These are phyloP conservation scores for Psilanteris sp. DNA, from an alignment of 1,140 invertebrate species.

Conservation along the genomic window DNA sequence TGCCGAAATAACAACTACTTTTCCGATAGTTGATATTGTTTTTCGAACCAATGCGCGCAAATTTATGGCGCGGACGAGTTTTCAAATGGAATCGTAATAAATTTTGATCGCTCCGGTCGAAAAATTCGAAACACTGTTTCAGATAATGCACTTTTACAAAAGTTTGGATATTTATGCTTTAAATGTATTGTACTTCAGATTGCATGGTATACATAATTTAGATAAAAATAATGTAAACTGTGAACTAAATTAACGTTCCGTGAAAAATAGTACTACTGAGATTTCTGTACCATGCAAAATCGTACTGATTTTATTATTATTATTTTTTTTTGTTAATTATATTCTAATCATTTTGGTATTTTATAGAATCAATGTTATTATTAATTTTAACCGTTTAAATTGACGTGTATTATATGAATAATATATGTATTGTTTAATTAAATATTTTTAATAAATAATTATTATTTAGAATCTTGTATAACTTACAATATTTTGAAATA, in stretches of 20 bases:
- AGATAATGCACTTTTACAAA: slow-evolving; percentile 11
- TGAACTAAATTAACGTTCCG: neutral
- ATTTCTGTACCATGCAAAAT: no score
- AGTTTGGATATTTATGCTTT: slow-evolving; percentile 27
- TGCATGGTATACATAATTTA: neutral
- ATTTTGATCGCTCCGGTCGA: slow-evolving; percentile 16
- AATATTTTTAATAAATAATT: no score
- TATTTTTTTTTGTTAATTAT: no score
- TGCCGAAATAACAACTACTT: slow-evolving; percentile 30
- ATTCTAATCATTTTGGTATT: no score
- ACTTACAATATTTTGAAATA: no score
- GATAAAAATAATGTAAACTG: neutral
- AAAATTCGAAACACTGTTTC: slow-evolving; percentile 12
- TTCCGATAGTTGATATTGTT: slow-evolving; percentile 52
- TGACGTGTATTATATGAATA: no score
- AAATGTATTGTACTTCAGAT: neutral
- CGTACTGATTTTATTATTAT: no score
- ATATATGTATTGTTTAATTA: no score
- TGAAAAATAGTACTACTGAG: no score
- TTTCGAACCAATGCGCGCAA: slow-evolving; percentile 8
- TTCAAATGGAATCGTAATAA: slow-evolving; percentile 24
- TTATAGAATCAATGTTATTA: no score
- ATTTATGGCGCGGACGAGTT: slow-evolving; percentile 39
- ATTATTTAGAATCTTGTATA: no score
- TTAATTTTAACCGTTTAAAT: no score